These are phyloP conservation scores for Epizoanthus ramosus DNA, from an alignment of 92 coral and sea anemone species.

Conservation along the genomic window DNA sequence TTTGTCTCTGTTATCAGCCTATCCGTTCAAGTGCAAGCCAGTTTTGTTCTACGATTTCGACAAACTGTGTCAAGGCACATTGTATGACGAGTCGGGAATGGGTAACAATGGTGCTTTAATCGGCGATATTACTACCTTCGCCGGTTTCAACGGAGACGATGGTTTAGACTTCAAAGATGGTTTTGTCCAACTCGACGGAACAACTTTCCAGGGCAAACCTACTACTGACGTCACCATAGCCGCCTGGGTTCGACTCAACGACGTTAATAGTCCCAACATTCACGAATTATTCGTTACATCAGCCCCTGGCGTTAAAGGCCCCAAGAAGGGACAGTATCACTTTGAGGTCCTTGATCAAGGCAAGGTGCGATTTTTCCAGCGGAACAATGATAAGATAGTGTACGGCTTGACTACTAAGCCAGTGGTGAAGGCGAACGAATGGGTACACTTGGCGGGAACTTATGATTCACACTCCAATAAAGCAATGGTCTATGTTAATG, in stretches of 20 bases:
- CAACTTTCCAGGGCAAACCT: conserved; percentile 80
- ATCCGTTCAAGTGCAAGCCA: conserved; percentile 78
- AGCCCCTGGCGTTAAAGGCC: conserved; percentile 45
- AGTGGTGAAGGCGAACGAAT: conserved; percentile 68
- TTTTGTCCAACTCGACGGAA: conserved; percentile 78
- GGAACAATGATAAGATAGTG: conserved; percentile 77
- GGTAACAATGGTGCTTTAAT: conserved; percentile 84
- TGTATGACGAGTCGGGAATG: conserved; percentile 87
- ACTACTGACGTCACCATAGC: conserved; percentile 80
- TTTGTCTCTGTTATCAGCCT: conserved; percentile 49
- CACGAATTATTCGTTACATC: conserved; percentile 76
- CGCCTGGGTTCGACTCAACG: conserved; percentile 80
- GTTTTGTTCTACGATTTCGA: conserved; percentile 85
- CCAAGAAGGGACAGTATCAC: conserved; percentile 78
- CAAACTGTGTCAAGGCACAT: conserved; percentile 78
- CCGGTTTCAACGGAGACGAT: conserved; percentile 75
- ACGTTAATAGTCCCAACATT: conserved; percentile 64
- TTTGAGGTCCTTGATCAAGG: conserved; percentile 80
- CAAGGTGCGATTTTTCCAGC: conserved; percentile 86
- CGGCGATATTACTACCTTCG: conserved; percentile 66
- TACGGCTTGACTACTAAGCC: conserved; percentile 78
- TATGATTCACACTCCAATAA: conserved; percentile 76
- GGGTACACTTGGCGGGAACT: conserved; percentile 84
- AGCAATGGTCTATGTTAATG: conserved; percentile 73
- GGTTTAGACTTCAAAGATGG: conserved; percentile 81